Conservation (phyloP, 2,888 invertebrate genomes). For the Caenorhabditis panamensis region DNA sequence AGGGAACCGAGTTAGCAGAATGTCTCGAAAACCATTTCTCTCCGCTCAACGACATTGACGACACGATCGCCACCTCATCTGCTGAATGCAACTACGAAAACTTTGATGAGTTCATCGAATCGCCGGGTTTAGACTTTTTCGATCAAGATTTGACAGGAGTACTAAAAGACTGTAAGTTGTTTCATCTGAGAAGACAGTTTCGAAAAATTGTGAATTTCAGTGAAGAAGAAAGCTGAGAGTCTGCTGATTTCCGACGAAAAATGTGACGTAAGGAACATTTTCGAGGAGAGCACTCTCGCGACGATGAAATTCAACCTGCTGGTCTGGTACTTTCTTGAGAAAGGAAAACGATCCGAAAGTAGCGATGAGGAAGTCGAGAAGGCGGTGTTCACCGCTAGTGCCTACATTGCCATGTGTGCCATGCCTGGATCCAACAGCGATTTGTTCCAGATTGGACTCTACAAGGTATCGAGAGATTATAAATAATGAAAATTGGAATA, state of each 20-base stretch:
- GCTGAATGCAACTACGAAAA: conserved; percentile 54
- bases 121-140: conserved; percentile 29
- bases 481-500: too few species aligned
- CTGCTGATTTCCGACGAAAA: conserved; percentile 15
- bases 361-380: conserved; percentile 21
- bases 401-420: conserved; percentile 44
- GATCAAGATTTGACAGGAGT: conserved; percentile 28
- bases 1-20: conserved; percentile 33
- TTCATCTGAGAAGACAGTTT: background rate
- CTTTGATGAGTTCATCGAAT: conserved; percentile 42
- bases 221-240: conserved; percentile 20
- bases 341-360: conserved; percentile 26
- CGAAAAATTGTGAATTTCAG: conserved; percentile 21
- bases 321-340: conserved; percentile 51
- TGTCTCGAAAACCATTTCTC: conserved; percentile 12
- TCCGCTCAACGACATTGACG: conserved; percentile 43
- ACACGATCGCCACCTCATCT: conserved; percentile 32
- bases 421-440: conserved; percentile 19
- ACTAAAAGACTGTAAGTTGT: conserved; percentile 39
- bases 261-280: conserved; percentile 32
- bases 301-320: conserved; percentile 44
- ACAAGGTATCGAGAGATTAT: too few species aligned
- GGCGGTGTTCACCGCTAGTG: conserved; percentile 17
- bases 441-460: conserved; percentile 43
- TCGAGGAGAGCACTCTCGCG: conserved; percentile 23